Evolutionary conservation across 2,888 invertebrate genomes (phyloP).

Genomic region (Abrostola tripartita): DNA sequence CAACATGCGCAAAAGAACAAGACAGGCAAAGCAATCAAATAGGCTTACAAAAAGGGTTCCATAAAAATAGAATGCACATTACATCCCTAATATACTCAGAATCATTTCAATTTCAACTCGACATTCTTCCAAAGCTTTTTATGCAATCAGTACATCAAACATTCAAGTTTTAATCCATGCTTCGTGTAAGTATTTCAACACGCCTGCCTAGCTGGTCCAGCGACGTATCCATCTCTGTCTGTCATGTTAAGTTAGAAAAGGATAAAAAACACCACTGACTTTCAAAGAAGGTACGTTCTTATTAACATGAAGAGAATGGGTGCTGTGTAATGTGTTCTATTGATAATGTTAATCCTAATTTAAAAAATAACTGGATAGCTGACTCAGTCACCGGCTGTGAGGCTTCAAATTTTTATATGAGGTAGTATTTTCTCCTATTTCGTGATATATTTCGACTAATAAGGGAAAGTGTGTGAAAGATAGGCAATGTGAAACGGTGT

Average conservation of each 20-base stretch:
- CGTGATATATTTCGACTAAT: conserved; percentile 29
- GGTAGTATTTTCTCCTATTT: conserved; percentile 35
- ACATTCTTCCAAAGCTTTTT: conserved; percentile 53
- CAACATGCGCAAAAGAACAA: not conserved
- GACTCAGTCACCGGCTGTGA: conserved; percentile 45
- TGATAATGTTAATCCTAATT: conserved; percentile 60
- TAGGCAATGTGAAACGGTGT: not conserved
- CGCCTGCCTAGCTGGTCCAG: conserved; percentile 69
- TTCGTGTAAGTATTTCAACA: conserved; percentile 86
- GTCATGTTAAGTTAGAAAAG: conserved; percentile 48
- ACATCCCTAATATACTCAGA: conserved; percentile 38
- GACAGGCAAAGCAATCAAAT: not conserved
- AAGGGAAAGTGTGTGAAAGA: conserved; percentile 10
- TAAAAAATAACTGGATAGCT: conserved; percentile 50
- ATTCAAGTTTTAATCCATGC: conserved; percentile 83
- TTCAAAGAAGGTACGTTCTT: conserved; percentile 63
- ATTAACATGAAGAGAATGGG: conserved; percentile 71
- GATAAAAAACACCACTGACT: conserved; percentile 55
- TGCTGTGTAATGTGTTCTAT: conserved; percentile 68
- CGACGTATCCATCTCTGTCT: conserved; percentile 56
- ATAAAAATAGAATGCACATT: conserved; percentile 27
- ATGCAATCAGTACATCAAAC: conserved; percentile 72
- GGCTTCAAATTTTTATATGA: conserved; percentile 24
- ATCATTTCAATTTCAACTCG: conserved; percentile 41
- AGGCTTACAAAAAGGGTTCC: conserved; percentile 26